Base-by-base conservation (phyloP, 2,797 vertebrate genomes). In the Pangasius sanitwongsei region DNA sequence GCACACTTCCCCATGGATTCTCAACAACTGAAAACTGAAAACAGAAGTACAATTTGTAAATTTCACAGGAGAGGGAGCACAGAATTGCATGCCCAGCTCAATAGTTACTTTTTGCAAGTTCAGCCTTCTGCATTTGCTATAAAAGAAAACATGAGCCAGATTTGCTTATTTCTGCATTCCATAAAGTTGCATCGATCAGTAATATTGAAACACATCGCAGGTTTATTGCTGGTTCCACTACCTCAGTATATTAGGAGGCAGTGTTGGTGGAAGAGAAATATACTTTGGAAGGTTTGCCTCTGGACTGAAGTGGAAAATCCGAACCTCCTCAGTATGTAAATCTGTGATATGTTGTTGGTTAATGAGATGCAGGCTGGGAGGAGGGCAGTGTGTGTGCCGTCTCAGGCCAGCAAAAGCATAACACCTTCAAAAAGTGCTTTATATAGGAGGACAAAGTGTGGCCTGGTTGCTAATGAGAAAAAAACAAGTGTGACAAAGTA, bases 401-500 rank as follows among this genome's bases (percentile, higher is more conserved):
- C 70, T 41, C 28, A 75, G 81, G n/a, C 69, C 59, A 88, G 55
- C 65, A 87, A 50, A 84, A 88, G 48, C 81, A 84, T 75, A 57
- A 72, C 70, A 77, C 81, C 57, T 75, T 65, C 15, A 59, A 50
- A 83, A 74, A 16, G 31, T 44, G 18, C 61, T 80, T 69, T 13
- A 65, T 86, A 86, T 50, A 72, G 55, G 25, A 78, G 67, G 20
- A 75, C 57, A 80, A 81, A 44, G 84, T 72, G 25, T 81, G 63
- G 67, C 15, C 37, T 61, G 70, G 44, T 20, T 81, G 83, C 65
- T 78, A 81, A 89, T 78, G 69, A 84, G 74, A 55, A 77, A 72
- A 65, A 69, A 86, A 72, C 63, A 70, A 50, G 69, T 82, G 84
- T 89, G 84, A 86, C 83, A 37, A 78, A 80, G 87, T 53, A 53